Evolutionary conservation across 2,888 invertebrate species (phyloP), one percentile per base, ranked within the genome.

Genomic region (Acrocera orbiculus): DNA sequence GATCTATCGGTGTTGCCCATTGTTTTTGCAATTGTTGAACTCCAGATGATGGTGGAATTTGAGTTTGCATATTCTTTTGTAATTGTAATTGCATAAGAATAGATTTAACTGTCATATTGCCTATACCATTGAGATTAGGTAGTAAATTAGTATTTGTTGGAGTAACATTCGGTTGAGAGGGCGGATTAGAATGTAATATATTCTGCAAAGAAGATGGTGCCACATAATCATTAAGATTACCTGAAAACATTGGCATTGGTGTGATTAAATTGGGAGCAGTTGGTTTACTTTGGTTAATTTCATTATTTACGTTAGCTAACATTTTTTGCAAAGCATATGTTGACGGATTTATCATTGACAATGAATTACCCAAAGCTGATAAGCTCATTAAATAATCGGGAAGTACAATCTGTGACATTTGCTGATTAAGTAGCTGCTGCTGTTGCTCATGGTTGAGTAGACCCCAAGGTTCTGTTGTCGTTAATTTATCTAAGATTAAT

Each of bases 21-120:
- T 35, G 30, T 11, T 30, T 35, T 4, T 30, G 30, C 10, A 34
- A 4, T 4, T 29, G 29, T 9, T 17, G 29, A 1, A 34, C 30
- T 5, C 40, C 26, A 11, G 37, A 28, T 8, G 32, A 15, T 3
- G 15, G 27, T 2, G 38, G 25, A 25, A 6, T 30, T 9, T 30
- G 13, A 25, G 36, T 16, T 34, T 43, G 23, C 10, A 35, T 25
- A 5, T 9, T 30, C 28, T 39, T 34, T 36, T 59, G 50, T 39
- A 40, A 55, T 17, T 57, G 56, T 32, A 67, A 49, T 43, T 67
- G 68, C 31, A 66, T 55, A 25, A 68, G 45, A 42, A 67, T 50
- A 39, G 60, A 64, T 41, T 64, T 62, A 14, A 68, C 64, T 2
- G 66, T 59, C 52, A 65, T 63, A 35, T 60, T 62, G 16, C 63